These are phyloP conservation scores for Nerophis lumbriciformis DNA, from an alignment of 2,113 vertebrate species.

Conservation along the genomic window DNA sequence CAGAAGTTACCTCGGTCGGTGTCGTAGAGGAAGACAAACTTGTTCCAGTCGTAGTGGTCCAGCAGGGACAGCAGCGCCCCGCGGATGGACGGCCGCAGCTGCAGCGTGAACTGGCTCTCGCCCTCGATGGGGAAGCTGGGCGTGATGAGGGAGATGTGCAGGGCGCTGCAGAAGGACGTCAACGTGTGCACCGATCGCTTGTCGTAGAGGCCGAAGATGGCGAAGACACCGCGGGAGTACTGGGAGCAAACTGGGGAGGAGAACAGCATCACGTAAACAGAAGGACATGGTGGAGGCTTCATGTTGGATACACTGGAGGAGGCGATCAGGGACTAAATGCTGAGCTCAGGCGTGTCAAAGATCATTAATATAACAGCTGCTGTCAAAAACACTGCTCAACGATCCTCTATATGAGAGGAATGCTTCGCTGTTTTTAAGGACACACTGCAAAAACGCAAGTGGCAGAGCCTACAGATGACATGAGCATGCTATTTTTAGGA, in stretches of 20 bases:
- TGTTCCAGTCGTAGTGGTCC: conserved; percentile 96
- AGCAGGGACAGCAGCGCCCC: conserved; percentile 89
- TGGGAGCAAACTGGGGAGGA: conserved; percentile 88
- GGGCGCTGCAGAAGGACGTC: conserved; percentile 97
- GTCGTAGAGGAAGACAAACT: conserved; percentile 96
- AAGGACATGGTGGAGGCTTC: too few relatives aligned
- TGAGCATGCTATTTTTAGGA: too few relatives aligned
- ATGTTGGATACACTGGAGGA: too few relatives aligned
- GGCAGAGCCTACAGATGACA: too few relatives aligned
- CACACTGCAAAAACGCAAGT: too few relatives aligned
- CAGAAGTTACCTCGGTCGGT: conserved; percentile 85
- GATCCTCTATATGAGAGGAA: too few relatives aligned
- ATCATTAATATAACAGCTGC: too few relatives aligned
- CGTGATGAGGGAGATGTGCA: conserved; percentile 98
- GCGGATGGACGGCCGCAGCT: conserved; percentile 88
- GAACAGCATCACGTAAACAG: background rate
- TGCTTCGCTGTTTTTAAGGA: too few relatives aligned
- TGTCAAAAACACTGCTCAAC: too few relatives aligned
- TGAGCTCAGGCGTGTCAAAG: too few relatives aligned
- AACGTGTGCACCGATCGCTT: conserved; percentile 97
- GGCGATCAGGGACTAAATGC: too few relatives aligned
- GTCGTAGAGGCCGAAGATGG: conserved; percentile 98
- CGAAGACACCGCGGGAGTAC: conserved; percentile 97
- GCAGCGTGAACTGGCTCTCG: conserved; percentile 95
- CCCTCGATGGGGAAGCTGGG: conserved; percentile 96